Evolutionary conservation across 2,113 vertebrate genomes (phyloP), one percentile per base, ranked within the genome.

Genomic region (Elephas maximus): DNA sequence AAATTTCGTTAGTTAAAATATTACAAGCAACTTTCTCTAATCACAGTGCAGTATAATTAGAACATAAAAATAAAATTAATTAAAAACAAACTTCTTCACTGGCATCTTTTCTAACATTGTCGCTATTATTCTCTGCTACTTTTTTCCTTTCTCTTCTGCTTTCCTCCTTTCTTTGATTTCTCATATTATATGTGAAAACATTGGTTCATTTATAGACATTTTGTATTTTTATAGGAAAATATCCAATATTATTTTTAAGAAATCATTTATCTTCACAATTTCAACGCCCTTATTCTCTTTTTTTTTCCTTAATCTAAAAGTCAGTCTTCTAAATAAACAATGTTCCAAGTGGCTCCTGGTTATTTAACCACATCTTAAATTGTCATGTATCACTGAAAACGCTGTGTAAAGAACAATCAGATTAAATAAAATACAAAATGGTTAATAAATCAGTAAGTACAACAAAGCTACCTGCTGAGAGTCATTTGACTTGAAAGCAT

Each of bases 401-500:
- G 6, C 2, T 37, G 37, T 23, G 82, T n/a, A 79, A 37, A 12
- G 5, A 71, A 8, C 4, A 8, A 48, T 71, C 33, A 62, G 14
- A 91, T 92, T 71, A 63, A 67, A 60, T 82, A 57, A 92, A 94
- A 94, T 62, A 45, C 5, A 81, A 81, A 63, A 74, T 24, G 37
- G 24, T 37, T 67, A 89, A 60, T 44, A 80, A 45, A 44, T 6
- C 80, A 90, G 5, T 4, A 91, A 85, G 53, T 17, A 33, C 2
- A 91, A 0, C 20, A 83, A 95, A 53, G 83, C 98, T 99, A 99
- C 99, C 99, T 99, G 99, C 94, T 99, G 99, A 0, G 99, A 99
- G 93, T 99, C 99, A 97, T 99, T 99, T 93, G 99, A 99, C 98
- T 99, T 99, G 98, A 99, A 99, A 97, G 99, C 99, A 86, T 99